These are phyloP conservation scores for Hylaeus volcanicus DNA, from an alignment of 1,140 invertebrate species.

Conservation along the genomic window DNA sequence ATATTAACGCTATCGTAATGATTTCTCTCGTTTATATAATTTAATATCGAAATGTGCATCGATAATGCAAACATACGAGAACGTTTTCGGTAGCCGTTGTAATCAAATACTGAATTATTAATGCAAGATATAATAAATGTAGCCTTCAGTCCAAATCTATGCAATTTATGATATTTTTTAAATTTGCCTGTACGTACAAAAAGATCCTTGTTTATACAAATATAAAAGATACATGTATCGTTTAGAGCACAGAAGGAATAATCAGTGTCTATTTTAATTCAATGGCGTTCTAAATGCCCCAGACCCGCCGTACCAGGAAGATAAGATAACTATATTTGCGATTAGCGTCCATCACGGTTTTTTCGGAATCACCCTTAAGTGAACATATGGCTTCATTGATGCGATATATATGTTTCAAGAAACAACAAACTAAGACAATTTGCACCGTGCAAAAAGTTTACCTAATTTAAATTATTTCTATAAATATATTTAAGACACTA, in stretches of 20 bases:
- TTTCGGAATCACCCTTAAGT: conserved; percentile 43
- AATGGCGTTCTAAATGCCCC: conserved; percentile 48
- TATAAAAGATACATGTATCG: conserved; percentile 6
- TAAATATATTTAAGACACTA: too few species aligned
- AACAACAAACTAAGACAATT: conserved; percentile 8
- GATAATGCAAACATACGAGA: too few species aligned
- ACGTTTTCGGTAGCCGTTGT: too few species aligned
- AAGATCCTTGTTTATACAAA: too few species aligned
- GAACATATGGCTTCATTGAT: conserved; percentile 55
- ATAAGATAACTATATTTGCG: conserved; percentile 61
- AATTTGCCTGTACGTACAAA: too few species aligned
- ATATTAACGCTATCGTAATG: too few species aligned
- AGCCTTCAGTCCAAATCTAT: too few species aligned
- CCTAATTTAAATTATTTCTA: too few species aligned
- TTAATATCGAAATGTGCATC: too few species aligned
- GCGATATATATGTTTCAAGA: conserved; percentile 30
- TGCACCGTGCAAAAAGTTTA: too few species aligned
- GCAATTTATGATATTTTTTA: neutral
- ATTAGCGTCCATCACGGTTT: conserved; percentile 51
- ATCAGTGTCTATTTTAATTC: conserved; percentile 55
- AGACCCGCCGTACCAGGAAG: conserved; percentile 29
- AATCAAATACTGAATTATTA: too few species aligned
- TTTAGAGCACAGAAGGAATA: conserved; percentile 32
- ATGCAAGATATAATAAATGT: neutral
- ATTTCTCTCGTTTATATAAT: too few species aligned